Conservation (phyloP, 1,140 invertebrate genomes). For the Calycopis cecrops region DNA sequence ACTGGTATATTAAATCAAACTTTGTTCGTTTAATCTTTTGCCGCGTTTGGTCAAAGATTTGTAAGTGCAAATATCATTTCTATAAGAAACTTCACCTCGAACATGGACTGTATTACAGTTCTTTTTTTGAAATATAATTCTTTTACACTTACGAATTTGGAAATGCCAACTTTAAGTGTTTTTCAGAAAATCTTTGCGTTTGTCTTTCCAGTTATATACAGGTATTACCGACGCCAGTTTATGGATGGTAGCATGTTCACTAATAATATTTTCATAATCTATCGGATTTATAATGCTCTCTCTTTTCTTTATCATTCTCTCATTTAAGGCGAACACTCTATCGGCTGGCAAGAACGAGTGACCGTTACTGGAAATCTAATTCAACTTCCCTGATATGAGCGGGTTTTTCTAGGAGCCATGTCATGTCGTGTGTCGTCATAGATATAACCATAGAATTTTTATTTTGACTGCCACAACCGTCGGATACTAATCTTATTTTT, state of each 20-base stretch:
- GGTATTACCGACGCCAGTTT: not conserved
- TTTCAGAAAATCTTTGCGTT: conserved; percentile 3
- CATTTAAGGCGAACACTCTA: conserved; percentile 36
- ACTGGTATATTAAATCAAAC: not conserved
- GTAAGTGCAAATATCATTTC: conserved; percentile 8
- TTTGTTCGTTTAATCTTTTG: not conserved
- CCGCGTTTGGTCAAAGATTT: conserved; percentile 5
- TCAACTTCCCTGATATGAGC: conserved; percentile 30
- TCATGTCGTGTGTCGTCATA: conserved; percentile 31
- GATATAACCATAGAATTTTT: conserved; percentile 23
- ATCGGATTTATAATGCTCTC: conserved; percentile 1
- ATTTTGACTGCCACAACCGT: conserved; percentile 26
- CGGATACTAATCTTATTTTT: conserved; percentile 24
- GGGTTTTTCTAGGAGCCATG: conserved; percentile 29
- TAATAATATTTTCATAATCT: conserved; percentile 3
- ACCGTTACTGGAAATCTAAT: conserved; percentile 37
- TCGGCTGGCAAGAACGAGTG: conserved; percentile 43
- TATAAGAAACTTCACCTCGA: conserved; percentile 14
- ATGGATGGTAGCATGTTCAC: not conserved
- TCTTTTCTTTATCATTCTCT: conserved; percentile 26
- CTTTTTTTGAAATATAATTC: conserved; percentile 5
- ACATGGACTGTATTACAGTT: not conserved
- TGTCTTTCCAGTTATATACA: conserved; percentile 10
- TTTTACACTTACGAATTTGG: conserved; percentile 13
- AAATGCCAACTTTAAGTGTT: conserved; percentile 10